A percentile compares a stretch with the other conserved stretches of the same genome.
These are phyloP conservation scores for Pelobates cultripes DNA, from an alignment of 2,797 vertebrate genomes.

Conservation along the genomic window DNA sequence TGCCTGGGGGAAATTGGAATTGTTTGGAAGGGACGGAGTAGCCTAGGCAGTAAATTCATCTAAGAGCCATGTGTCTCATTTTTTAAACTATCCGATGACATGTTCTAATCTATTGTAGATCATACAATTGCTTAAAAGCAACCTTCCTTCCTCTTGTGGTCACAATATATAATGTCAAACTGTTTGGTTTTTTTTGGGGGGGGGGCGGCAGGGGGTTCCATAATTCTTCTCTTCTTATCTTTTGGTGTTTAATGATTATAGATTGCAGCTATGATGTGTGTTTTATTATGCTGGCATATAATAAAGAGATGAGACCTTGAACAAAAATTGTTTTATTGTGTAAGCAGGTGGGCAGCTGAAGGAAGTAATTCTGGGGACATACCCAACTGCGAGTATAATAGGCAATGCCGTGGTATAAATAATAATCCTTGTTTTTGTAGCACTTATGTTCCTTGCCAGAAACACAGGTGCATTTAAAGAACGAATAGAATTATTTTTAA, in stretches of 20 bases:
- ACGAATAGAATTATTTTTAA: too few species aligned
- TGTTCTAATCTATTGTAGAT: background rate
- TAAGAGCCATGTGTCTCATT: too few species aligned
- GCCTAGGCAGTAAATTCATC: too few species aligned
- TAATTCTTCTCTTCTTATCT: too few species aligned
- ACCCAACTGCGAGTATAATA: background rate
- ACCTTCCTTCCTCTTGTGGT: background rate
- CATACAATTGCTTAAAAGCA: background rate
- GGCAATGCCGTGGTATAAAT: background rate
- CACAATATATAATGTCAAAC: background rate
- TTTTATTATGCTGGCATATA: background rate
- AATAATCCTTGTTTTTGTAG: background rate
- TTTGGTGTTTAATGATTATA: background rate
- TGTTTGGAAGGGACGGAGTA: too few species aligned
- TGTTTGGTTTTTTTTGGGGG: background rate
- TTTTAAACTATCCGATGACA: too few species aligned
- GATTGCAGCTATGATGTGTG: background rate
- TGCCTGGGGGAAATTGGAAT: too few species aligned
- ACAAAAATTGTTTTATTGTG: constrained; percentile 2
- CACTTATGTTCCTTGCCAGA: background rate
- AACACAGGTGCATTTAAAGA: background rate
- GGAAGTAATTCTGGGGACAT: background rate
- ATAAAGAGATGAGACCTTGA: background rate
- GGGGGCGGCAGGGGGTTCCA: too few species aligned
- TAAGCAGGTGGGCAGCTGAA: background rate